A percentile compares a stretch with the other conserved stretches of the same genome.
These are phyloP conservation scores for Barbus barbus DNA, from an alignment of 2,113 vertebrate species.

Conservation along the genomic window DNA sequence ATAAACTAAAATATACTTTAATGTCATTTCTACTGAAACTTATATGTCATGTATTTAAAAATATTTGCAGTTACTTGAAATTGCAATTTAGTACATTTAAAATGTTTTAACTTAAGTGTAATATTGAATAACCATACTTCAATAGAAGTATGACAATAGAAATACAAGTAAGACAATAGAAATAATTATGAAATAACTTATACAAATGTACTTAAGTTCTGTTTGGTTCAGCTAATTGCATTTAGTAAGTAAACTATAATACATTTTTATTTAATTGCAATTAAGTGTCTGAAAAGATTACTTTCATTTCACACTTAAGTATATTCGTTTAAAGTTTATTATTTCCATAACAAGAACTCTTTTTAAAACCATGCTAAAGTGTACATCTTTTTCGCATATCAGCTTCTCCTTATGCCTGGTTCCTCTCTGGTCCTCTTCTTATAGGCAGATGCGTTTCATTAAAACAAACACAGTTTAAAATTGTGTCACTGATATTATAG, in stretches of 20 bases:
- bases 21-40: too few species aligned
- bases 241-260: neutral
- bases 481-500: neutral
- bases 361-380: neutral
- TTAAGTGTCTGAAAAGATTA: neutral
- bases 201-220: neutral
- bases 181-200: neutral
- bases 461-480: neutral
- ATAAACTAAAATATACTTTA: too few species aligned
- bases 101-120: too few species aligned
- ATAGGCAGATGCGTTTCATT: neutral
- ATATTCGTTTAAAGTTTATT: neutral
- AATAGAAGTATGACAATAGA: too few species aligned
- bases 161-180: too few species aligned
- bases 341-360: neutral
- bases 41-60: too few species aligned
- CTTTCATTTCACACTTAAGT: neutral
- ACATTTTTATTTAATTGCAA: neutral
- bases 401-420: too few species aligned
- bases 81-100: too few species aligned
- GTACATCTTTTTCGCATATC: neutral
- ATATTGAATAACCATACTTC: neutral
- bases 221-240: neutral
- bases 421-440: neutral
- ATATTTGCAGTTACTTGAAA: too few species aligned